phyloP scores from a whole-genome alignment of 2,888 invertebrate species.

The Lathronympha strigana region DNA sequence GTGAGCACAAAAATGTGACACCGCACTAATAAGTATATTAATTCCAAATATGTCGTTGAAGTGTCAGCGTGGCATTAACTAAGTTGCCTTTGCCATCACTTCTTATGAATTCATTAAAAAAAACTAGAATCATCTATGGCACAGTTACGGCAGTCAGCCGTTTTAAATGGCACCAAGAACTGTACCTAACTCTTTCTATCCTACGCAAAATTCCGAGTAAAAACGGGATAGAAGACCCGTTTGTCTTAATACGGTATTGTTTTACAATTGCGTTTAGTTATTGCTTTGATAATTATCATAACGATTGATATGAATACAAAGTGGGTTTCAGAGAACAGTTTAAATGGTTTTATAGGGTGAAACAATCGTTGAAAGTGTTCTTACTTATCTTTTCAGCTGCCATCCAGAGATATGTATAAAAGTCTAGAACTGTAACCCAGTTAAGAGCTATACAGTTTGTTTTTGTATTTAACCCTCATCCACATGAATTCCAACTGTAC shows the following conservation, averaged over 20 bases:
- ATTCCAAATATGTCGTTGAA: conserved; percentile 26
- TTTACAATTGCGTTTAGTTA: conserved; percentile 19
- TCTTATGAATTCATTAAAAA: conserved; percentile 18
- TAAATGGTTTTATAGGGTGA: neutral
- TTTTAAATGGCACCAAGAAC: conserved; percentile 2
- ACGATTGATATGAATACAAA: conserved; percentile 22
- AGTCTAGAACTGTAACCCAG: too few relatives aligned
- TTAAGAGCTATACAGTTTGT: too few relatives aligned
- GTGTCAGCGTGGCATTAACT: conserved; percentile 17
- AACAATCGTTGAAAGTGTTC: neutral
- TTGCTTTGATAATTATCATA: conserved; percentile 19
- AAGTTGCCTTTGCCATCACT: conserved; percentile 16
- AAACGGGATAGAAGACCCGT: neutral
- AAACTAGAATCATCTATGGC: conserved; percentile 21
- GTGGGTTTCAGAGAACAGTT: conserved; percentile 1
- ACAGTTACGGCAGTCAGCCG: conserved; percentile 14
- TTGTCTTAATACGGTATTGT: conserved; percentile 16
- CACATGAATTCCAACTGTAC: too few relatives aligned
- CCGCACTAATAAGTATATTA: conserved; percentile 20
- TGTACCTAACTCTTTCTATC: neutral
- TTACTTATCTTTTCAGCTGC: too few relatives aligned
- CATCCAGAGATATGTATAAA: too few relatives aligned
- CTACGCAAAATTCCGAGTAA: neutral
- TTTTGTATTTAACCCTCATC: too few relatives aligned
- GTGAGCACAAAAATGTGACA: conserved; percentile 23